Base-by-base conservation (phyloP, 2,888 invertebrate genomes). In the Mesoligia furuncula region DNA sequence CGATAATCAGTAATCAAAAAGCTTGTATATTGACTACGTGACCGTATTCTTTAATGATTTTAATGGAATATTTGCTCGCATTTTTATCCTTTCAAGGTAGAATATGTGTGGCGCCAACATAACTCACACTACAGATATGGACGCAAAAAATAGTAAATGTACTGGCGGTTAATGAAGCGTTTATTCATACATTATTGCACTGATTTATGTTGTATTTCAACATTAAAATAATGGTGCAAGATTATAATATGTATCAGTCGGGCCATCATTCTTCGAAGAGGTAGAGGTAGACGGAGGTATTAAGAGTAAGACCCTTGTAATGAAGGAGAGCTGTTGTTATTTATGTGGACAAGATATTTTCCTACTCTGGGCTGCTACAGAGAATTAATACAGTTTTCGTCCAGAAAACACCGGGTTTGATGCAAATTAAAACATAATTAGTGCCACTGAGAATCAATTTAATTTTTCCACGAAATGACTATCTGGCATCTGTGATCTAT, bases 171-270 rank as follows among this genome's bases (percentile, higher is more conserved):
- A 77, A 73, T 82, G 61, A 73, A 77, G 48, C 31, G 17, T 67
- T 82, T 61, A 73, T 83, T 72, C 61, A 59, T 61, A 65, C 54
- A 68, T 83, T 72, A 79, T 66, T 70, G 66, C 54, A 73, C 54
- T 66, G 27, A 57, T 72, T 27, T 68, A 8, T 20, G 42, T 73
- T 27, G 45, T 73, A 45, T 31, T 57, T 2, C 59, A 6, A 59
- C 2, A 69, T 80, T 65, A 69, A 69, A 59, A 54, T 80, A 75
- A 45, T 65, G 36, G 11, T 59, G 13, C 17, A 65, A 64, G 7
- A 69, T 80, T 80, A 73, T 64, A 36, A 73, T 64, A 42, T 1
- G 20, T 73, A 39, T 45, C 42, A 78, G 24, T 45, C 6, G 15
- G 36, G 13, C 7, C 15, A 57, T 11, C 24, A 57, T 65, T 78